A percentile compares a stretch with the other conserved stretches of the same genome.
These are phyloP conservation scores for roundworm (Caenorhabditis elegans) DNA, from an alignment of 1,140 invertebrate species.

Conservation along the genomic window DNA sequence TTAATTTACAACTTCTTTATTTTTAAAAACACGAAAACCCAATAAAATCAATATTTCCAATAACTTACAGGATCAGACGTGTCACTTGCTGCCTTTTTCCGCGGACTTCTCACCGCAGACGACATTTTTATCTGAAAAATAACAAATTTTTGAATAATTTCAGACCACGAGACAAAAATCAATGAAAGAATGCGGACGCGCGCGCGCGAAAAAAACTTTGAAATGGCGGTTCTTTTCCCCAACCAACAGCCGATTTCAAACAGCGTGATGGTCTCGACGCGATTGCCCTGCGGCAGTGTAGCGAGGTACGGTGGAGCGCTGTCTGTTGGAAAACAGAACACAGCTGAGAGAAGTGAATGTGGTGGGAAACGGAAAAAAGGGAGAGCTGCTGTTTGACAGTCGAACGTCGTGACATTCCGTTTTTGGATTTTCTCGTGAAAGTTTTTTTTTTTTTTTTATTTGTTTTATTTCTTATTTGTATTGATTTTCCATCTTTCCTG, in stretches of 20 bases:
- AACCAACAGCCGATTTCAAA: neutral
- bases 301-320: neutral
- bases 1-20: too few species aligned
- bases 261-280: neutral
- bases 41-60: neutral
- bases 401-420: neutral
- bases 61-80: neutral
- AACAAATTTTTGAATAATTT: neutral
- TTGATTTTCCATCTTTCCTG: neutral
- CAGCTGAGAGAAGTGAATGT: neutral
- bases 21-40: too few species aligned
- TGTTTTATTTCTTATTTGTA: neutral
- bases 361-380: neutral
- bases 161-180: neutral
- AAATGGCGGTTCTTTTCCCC: slow-evolving; percentile 14
- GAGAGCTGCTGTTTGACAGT: neutral
- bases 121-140: neutral
- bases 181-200: neutral
- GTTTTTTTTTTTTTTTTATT: neutral
- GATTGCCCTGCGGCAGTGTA: neutral
- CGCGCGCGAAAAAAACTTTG: slow-evolving; percentile 7
- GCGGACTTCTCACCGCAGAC: neutral
- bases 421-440: neutral
- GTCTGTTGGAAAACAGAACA: neutral
- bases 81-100: neutral